Evolutionary conservation across 2,888 invertebrate genomes (phyloP), one percentile per base, ranked within the genome.

Genomic region (Corbicula japonica): DNA sequence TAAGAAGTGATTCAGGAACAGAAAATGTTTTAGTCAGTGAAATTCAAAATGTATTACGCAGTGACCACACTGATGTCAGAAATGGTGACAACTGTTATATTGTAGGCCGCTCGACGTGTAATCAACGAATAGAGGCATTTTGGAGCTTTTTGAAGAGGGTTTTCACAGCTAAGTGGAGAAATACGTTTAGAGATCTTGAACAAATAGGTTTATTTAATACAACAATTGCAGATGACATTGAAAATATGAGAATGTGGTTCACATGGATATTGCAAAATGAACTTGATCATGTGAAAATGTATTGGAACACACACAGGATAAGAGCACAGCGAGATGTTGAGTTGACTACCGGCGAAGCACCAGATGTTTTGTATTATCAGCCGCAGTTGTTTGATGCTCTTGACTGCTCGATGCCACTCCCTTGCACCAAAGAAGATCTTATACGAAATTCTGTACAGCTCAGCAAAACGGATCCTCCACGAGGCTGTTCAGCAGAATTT

Each of bases 61-160:
- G 3, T 54, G 54, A 54, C 15, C 54, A 54, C 15, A n/a, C 28
- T 28, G 54, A 54, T 54, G 54, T 54, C 18, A 54, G 54, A 15
- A n/a, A 54, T 2, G 54, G 54, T 30, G 30, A 32, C 15, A 10
- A 15, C 32, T 54, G 54, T 54, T 54, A 3, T 15, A 54, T 54
- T 4, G n/a, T 54, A 8, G 4, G 15, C 30, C 28, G 54, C 1
- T 54, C 54, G 2, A 54, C 28, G 1, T 15, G 54, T 18, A 54
- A 54, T 54, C 54, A 54, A 15, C 54, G 54, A 1, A 54, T 54
- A 18, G 54, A 54, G n/a, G 28, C 54, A 4, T 54, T 54, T 54
- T 54, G 54, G 54, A 54, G 54, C 30, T 28, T 54, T 54, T 32
- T 54, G 3, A 54, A 54, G n/a, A 28, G 26, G 26, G n/a, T 28